Conservation (phyloP, 2,113 vertebrate species). For the Bucco capensis region DNA sequence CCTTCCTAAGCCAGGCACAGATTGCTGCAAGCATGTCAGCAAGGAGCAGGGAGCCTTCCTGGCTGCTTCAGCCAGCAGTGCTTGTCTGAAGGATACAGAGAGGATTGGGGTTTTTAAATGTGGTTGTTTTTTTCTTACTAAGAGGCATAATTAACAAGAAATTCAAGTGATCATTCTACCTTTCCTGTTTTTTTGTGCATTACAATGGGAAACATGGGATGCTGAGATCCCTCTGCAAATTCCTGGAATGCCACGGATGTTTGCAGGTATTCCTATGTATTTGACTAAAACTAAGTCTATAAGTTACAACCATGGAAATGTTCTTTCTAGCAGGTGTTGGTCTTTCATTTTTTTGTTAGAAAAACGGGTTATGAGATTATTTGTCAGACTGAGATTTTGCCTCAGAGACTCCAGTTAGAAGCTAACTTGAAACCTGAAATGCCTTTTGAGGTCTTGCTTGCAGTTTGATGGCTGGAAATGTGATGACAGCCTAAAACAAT, state of each 20-base stretch:
- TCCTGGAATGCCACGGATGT: background rate
- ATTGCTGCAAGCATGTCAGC: background rate
- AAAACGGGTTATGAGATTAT: background rate
- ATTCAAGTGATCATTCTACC: background rate
- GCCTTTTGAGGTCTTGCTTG: conserved; percentile 3
- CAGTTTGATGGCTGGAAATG: conserved; percentile 6
- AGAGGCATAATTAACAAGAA: background rate
- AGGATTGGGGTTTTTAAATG: background rate
- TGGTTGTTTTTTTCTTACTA: background rate
- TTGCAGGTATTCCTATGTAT: background rate
- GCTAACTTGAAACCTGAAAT: background rate
- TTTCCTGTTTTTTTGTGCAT: background rate
- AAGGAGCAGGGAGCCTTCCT: background rate
- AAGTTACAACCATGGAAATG: background rate
- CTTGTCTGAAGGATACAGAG: background rate
- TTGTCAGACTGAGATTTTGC: background rate
- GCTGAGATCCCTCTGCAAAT: background rate
- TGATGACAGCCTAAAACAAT: background rate
- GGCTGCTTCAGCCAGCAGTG: background rate
- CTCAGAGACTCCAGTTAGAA: conserved; percentile 7
- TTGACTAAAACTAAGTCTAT: background rate
- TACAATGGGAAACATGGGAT: conserved; percentile 2
- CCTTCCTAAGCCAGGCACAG: conserved; percentile 41
- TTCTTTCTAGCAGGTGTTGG: background rate
- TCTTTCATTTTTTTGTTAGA: background rate